A percentile compares a stretch with the other conserved stretches of the same genome.
Evolutionary conservation across 2,113 vertebrate genomes (phyloP).

Genomic region (Mola mola): DNA sequence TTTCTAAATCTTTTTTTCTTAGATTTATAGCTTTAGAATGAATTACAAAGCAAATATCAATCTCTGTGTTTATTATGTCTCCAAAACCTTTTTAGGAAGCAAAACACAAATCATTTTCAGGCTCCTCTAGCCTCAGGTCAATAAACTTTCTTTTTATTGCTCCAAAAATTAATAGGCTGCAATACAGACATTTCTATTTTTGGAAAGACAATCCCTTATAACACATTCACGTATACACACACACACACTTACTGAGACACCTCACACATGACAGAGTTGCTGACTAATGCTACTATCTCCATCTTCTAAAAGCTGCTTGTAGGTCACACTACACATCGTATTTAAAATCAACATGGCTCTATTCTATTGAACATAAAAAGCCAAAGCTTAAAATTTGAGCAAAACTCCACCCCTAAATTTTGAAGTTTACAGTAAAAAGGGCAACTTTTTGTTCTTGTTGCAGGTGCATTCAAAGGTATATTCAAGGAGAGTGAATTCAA

Average conservation of each 20-base stretch:
- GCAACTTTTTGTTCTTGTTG: neutral
- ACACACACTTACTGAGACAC: constrained; percentile 9
- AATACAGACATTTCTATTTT: no score
- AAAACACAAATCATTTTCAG: neutral
- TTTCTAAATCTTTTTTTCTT: no score
- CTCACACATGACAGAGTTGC: constrained; percentile 27
- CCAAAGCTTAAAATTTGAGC: no score
- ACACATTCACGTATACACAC: constrained; percentile 5
- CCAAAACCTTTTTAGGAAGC: neutral
- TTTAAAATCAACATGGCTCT: no score
- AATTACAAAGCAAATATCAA: neutral
- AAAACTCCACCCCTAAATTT: no score
- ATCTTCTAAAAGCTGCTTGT: constrained; percentile 44
- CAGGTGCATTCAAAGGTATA: neutral
- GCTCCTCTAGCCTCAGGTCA: constrained; percentile 19
- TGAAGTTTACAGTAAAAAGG: no score
- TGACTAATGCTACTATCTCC: constrained; percentile 46
- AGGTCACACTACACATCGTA: no score
- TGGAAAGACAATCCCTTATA: no score
- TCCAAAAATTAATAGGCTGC: constrained; percentile 6
- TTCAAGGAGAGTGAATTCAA: neutral
- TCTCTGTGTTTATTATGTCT: neutral
- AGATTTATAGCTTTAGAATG: neutral
- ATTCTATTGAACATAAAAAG: no score
- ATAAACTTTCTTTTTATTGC: constrained; percentile 15